A percentile compares a stretch with the other conserved stretches of the same genome.
phyloP scores from a whole-genome alignment of 2,113 vertebrate species.

The Labeo rohita region DNA sequence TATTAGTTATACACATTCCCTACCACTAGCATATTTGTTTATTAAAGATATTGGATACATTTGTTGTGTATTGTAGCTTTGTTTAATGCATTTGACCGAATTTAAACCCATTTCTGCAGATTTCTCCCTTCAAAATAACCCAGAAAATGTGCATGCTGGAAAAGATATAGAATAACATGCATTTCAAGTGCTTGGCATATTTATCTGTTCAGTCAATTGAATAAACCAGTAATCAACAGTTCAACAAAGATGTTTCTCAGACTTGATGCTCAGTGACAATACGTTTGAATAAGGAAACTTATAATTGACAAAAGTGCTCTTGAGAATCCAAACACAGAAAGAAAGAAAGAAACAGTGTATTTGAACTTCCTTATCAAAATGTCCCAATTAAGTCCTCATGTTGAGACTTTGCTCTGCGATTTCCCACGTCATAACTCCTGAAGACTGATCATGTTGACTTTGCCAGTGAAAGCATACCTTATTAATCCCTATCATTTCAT shows the following conservation, averaged over 20 bases:
- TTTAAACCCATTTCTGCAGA: background rate
- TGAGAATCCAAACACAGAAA: background rate
- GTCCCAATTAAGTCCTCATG: conserved; percentile 10
- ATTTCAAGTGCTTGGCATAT: background rate
- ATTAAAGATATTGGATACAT: background rate
- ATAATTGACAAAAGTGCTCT: background rate
- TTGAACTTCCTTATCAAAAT: conserved; percentile 1
- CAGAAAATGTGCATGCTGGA: background rate
- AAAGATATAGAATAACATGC: background rate
- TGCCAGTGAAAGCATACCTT: conserved; percentile 38
- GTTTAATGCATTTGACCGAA: background rate
- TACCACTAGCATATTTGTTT: background rate
- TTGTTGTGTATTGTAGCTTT: background rate
- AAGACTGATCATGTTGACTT: background rate
- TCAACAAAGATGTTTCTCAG: background rate
- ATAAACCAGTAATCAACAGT: background rate
- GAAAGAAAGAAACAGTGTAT: background rate
- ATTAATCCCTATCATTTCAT: conserved; percentile 37
- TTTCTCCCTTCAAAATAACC: background rate
- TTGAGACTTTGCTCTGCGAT: background rate
- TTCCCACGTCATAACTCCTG: conserved; percentile 32
- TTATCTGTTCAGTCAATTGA: background rate
- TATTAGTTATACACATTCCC: conserved; percentile 7
- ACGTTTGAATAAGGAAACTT: background rate
- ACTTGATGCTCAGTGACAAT: background rate